Base-by-base conservation (phyloP, 2,113 vertebrate genomes). In the Alces alces region DNA sequence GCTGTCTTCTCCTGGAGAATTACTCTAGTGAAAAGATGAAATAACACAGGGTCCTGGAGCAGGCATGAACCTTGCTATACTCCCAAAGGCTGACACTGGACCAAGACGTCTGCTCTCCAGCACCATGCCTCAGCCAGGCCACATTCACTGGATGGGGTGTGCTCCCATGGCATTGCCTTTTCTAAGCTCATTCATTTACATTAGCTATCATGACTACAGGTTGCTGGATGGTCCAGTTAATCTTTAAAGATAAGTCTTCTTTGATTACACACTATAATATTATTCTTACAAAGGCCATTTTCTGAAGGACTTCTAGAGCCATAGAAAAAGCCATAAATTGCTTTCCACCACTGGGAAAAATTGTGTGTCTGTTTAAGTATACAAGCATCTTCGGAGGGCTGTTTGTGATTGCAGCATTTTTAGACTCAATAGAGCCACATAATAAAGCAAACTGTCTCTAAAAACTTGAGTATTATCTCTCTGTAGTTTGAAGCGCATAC, bases 371-470 rank as follows among this genome's bases (percentile, higher is more conserved):
- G 15, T 93, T 93, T 98, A 95, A 94, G 88, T 91, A 95, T 90
- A 90, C n/a, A 86, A 94, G 82, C 79, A 94, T 96, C 84, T 98
- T 96, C 94, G 86, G 84, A 96, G 70, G 89, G 92, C 47, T 95
- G 23, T 93, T 97, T 97, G 96, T 93, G 95, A 96, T 89, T 93
- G 83, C 60, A 89, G 88, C 60, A 89, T 97, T 97, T 97, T 98
- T 95, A 93, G 88, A 79, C 90, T 94, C 94, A 92, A 52, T 86
- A 88, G 90, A 97, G 39, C 50, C 86, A 92, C 86, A 94, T 92
- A 96, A 96, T 95, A 96, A 98, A 97, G 96, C 91, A 95, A 97
- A 97, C 84, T 85, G 61, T 95, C 43, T 92, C 19, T 58, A 36
- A 78, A 60, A 78, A 96, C 73, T 54, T 79, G 58, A 95, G 92